Base-by-base conservation (phyloP, 23 tunicate species). In the Ascidia mentula region DNA sequence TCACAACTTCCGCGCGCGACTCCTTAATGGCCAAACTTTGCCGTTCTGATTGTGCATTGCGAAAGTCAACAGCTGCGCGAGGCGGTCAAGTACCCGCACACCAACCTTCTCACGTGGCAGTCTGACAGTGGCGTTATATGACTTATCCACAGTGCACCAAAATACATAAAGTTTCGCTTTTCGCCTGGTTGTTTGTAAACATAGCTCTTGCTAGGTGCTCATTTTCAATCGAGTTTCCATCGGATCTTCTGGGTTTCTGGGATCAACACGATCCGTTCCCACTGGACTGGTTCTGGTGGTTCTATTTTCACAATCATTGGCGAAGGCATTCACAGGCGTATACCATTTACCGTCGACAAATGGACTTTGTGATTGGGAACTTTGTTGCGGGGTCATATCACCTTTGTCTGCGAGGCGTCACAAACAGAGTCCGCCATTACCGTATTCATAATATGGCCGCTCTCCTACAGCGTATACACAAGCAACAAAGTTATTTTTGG, bases 1-100 rank as follows among this genome's bases (percentile, higher is more conserved):
- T 53, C 65, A 53, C 65, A 53, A 53, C 65, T 53, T 53, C 65
- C 65, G 65, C 65, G 65, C 65, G 65, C 65, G 65, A 6, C 24
- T 9, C 65, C 13, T 28, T 53, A 53, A 53, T 53, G 65, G 65
- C 13, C 13, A 26, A 12, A 3, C 65, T 26, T 3, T 53, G 65
- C 65, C 13, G 65, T n/a, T n/a, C n/a, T 53, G 65, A 53, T 53
- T 53, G 65, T 53, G 65, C 65, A 53, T 53, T 53, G 24, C 65
- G 65, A 53, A 53, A 53, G 13, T 28, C 65, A 9, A 53, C 65
- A 53, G 65, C 28, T 53, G 65, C 13, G 13, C 13, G 24, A 26
- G 65, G 65, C 13, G 13, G 65, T 53, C 65, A 53, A 53, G 65
- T 53, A 28, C 65, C 13, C 12, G 13, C 1, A 53, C 22, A 53